Evolutionary conservation across 2,888 invertebrate species (phyloP).

Genomic region (Caenorhabditis plicata): DNA sequence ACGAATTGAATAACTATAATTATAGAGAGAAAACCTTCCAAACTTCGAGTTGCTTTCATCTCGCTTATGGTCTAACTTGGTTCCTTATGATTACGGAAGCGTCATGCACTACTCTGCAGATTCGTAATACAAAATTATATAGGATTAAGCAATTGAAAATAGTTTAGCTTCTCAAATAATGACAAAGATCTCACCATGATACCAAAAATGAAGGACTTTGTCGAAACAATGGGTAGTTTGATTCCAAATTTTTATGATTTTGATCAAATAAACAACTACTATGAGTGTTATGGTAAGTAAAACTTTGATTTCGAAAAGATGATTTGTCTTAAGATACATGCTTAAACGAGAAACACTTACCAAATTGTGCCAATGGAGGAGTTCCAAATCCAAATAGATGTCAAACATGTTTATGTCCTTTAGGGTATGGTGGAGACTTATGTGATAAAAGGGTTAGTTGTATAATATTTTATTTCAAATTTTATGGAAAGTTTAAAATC

Average conservation of each 20-base stretch:
- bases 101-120: conserved; percentile 39
- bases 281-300: conserved; percentile 18
- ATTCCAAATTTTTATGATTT: conserved; percentile 37
- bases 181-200: conserved; percentile 29
- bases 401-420: conserved; percentile 30
- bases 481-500: background rate
- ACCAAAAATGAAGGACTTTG: conserved; percentile 20
- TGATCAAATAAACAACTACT: conserved; percentile 36
- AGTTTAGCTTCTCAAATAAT: conserved; percentile 26
- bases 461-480: background rate
- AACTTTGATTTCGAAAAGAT: background rate
- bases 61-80: conserved; percentile 28
- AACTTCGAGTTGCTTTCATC: conserved; percentile 31
- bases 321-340: conserved; percentile 5
- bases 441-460: conserved; percentile 34
- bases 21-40: conserved; percentile 22
- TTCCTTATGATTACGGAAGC: conserved; percentile 36
- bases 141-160: background rate
- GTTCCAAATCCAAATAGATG: conserved; percentile 39
- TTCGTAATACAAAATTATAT: conserved; percentile 10
- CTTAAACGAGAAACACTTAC: conserved; percentile 1
- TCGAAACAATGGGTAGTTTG: conserved; percentile 37
- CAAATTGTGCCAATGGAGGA: conserved; percentile 36
- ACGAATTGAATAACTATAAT: background rate
- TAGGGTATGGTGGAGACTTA: conserved; percentile 36